Evolutionary conservation across 2,888 invertebrate species (phyloP).

Genomic region (Phyllotreta striolata): DNA sequence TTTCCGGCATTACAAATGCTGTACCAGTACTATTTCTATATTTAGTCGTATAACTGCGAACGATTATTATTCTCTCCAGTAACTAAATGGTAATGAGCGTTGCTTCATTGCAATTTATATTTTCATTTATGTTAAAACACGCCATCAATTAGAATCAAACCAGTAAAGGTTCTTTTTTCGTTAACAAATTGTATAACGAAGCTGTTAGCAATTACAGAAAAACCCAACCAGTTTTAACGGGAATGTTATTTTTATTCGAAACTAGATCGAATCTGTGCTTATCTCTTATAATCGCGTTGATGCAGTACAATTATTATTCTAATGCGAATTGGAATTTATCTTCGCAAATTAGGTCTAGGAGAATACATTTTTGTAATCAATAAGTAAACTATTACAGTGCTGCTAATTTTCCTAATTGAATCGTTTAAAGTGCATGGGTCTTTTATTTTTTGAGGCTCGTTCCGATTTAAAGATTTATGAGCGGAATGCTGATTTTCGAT

Average conservation of each 20-base stretch:
- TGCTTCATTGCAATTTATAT: conserved; percentile 7
- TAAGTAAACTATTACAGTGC: too few relatives aligned
- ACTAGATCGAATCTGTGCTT: conserved; percentile 3
- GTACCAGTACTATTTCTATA: conserved; percentile 10
- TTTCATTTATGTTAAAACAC: neutral
- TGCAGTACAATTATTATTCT: neutral
- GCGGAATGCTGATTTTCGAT: conserved; percentile 11
- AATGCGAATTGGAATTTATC: neutral
- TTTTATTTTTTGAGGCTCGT: conserved; percentile 10
- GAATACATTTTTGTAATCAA: too few relatives aligned
- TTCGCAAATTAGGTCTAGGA: neutral
- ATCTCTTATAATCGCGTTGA: neutral
- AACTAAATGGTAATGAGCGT: conserved; percentile 1
- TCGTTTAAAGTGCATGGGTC: conserved; percentile 17
- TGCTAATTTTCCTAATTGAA: too few relatives aligned
- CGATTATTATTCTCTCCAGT: conserved; percentile 4
- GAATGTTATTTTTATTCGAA: conserved; percentile 4
- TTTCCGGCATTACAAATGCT: neutral
- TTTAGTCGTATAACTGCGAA: conserved; percentile 9
- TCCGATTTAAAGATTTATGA: conserved; percentile 26
- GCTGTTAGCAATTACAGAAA: neutral
- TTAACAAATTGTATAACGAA: neutral
- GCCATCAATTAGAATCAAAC: conserved; percentile 6
- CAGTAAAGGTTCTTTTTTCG: neutral
- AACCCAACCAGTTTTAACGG: conserved; percentile 14